phyloP scores from a whole-genome alignment of 2,888 invertebrate genomes.

The Caenorhabditis zanzibari region DNA sequence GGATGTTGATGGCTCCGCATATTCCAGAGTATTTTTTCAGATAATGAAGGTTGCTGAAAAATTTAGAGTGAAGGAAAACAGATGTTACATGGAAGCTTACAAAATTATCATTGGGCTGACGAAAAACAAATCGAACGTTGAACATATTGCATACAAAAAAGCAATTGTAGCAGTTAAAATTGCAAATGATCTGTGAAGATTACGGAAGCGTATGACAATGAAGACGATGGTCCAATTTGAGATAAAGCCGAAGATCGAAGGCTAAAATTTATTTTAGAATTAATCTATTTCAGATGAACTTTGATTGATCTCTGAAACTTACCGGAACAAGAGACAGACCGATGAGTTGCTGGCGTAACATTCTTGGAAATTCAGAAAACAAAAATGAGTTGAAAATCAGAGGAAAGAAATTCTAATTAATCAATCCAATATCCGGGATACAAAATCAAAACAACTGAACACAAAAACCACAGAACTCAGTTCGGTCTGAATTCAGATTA shows the following conservation, averaged over 20 bases:
- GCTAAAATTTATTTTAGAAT: slow-evolving; percentile 6
- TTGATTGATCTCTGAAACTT: slow-evolving; percentile 1
- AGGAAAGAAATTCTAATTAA: slow-evolving; percentile 5
- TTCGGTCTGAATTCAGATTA: too few species aligned
- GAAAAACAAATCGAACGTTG: not conserved
- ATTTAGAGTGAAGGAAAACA: too few species aligned
- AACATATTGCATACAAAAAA: slow-evolving; percentile 9
- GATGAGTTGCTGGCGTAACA: slow-evolving; percentile 31
- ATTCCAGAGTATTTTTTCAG: slow-evolving; percentile 27
- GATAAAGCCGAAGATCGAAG: slow-evolving; percentile 24
- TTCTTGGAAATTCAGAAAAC: slow-evolving; percentile 1
- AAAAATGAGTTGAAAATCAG: not conserved
- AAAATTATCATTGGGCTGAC: slow-evolving; percentile 32
- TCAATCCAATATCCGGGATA: not conserved
- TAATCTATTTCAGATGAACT: not conserved
- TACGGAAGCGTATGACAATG: slow-evolving; percentile 30
- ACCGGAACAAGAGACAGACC: slow-evolving; percentile 34
- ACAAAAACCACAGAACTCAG: not conserved
- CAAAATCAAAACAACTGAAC: not conserved
- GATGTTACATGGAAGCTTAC: slow-evolving; percentile 6
- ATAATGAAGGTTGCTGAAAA: slow-evolving; percentile 8
- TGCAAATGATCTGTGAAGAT: slow-evolving; percentile 38
- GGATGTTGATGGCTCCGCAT: slow-evolving; percentile 11
- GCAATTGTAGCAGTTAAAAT: slow-evolving; percentile 45
- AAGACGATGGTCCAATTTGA: slow-evolving; percentile 38